Evolutionary conservation across 2,888 invertebrate genomes (phyloP), one percentile per base, ranked within the genome.

Genomic region (Rhamnusium bicolor): DNA sequence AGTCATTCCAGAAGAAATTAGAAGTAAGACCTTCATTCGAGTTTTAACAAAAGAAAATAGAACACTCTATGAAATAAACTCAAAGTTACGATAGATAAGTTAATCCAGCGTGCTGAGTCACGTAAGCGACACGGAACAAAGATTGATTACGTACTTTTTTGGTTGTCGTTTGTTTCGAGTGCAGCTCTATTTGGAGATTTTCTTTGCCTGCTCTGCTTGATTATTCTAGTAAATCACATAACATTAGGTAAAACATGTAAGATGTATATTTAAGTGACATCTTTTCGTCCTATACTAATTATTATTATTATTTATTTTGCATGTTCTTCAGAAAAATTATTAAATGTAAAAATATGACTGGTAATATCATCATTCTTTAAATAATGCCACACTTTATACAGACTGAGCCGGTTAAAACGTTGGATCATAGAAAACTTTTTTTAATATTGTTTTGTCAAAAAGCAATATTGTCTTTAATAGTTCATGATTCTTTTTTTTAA

Each of bases 101-200:
- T 61, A 53, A 49, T 51, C 46, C 60, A 18, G 58, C 16, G 40
- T 66, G 71, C 60, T 60, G 16, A 60, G 51, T 66, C 71, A 71
- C 71, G 71, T 71, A 71, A 60, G 49, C 60, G 58, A 53, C 58
- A 29, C 32, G 60, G 21, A 71, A 71, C 71, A 66, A 60, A 71
- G 71, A 71, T 71, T 71, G 71, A 71, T 71, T 66, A 53, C 71
- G 61, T 62, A 66, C 66, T 67, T 66, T n/a, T 71, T 66, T 60
- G 71, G 71, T 66, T 60, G 71, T 71, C 71, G 66, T 60, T 21
- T 60, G 51, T 32, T 66, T 49, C 56, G 67, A 67, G 46, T 56
- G 67, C 56, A 46, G 67, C 56, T 67, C 67, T 56, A 67, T 67
- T 56, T 24, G 49, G 68, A 49, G 40, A 61, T 61, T 68, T 67